Base-by-base conservation (phyloP, 2,797 vertebrate genomes). In the Phrynocephalus forsythii region DNA sequence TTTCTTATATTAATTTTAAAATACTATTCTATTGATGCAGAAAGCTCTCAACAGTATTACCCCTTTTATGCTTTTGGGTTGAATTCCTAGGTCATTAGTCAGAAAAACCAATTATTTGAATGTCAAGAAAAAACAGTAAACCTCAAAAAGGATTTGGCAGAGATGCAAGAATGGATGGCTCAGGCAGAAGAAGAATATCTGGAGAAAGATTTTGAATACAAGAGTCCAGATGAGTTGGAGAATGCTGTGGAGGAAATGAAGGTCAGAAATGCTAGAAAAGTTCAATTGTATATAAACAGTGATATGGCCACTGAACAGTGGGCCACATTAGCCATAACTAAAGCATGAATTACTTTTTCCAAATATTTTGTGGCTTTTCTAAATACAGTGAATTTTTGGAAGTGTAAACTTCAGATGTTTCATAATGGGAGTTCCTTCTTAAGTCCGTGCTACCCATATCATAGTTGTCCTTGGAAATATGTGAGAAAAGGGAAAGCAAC, bases 141-240 rank as follows among this genome's bases (percentile, higher is more conserved):
- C 96, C 94, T 99, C 93, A 98, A 97, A 96, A 99, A 99, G 93
- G 99, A 99, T 95, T 96, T 99, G 97, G 97, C 97, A 3, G 99
- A 99, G 97, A 99, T 99, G 99, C 98, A 98, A 95, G 99, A 99
- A 88, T 99, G 99, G 99, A 98, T 99, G 97, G 91, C 96, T 6
- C 98, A 99, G 95, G 99, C 98, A 5, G 99, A 99, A 82, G 99
- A 99, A 85, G 99, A 99, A 79, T 98, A 99, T 94, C 97, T 99
- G 86, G 99, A 99, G 97, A 97, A 97, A 90, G 99, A 99, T 96
- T 99, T 99, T 93, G 99, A 99, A 88, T 99, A 99, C 93, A 99
- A 99, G 95, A 97, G 98, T 87, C 98, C 99, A 0, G 98, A 98
- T 96, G 99, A 99, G 84, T 96, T 99, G 50, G 98, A 98, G 93